These are phyloP conservation scores for Syritta pipiens DNA, from an alignment of 2,888 invertebrate species.

Conservation along the genomic window DNA sequence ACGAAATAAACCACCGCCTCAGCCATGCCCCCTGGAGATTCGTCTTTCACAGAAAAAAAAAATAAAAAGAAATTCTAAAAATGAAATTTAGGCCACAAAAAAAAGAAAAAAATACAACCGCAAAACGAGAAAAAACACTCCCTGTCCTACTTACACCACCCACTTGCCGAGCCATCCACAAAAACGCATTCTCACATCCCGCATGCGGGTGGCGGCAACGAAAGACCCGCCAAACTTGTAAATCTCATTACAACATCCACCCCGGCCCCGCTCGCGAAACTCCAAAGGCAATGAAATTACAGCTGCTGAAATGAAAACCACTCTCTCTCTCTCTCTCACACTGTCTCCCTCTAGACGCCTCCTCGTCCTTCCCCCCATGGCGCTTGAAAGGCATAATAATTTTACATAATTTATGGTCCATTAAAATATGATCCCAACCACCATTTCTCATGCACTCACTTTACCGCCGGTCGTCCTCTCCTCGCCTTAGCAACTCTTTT, in stretches of 20 bases:
- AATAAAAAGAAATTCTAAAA: too few relatives aligned
- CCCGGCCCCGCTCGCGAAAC: not conserved
- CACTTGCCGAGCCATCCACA: too few relatives aligned
- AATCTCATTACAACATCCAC: conserved; percentile 27
- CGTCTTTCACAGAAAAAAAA: too few relatives aligned
- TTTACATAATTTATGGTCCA: conserved; percentile 67
- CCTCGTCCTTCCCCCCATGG: not conserved
- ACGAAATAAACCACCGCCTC: too few relatives aligned
- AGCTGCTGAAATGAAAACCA: conserved; percentile 28
- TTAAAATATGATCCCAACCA: conserved; percentile 56
- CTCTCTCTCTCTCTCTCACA: not conserved
- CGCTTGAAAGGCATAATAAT: conserved; percentile 49
- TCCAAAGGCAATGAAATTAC: conserved; percentile 29
- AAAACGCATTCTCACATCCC: too few relatives aligned
- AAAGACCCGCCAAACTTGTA: conserved; percentile 10
- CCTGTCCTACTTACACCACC: too few relatives aligned
- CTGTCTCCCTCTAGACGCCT: too few relatives aligned
- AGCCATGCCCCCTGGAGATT: too few relatives aligned
- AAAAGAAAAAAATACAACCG: too few relatives aligned
- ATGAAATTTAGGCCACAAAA: too few relatives aligned
- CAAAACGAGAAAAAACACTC: too few relatives aligned
- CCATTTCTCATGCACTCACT: conserved; percentile 41
- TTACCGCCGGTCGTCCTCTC: not conserved
- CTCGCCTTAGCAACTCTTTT: conserved; percentile 20
- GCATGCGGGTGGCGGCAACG: too few relatives aligned